Base-by-base conservation (phyloP, 2,888 invertebrate genomes). In the Hipparchia semele region DNA sequence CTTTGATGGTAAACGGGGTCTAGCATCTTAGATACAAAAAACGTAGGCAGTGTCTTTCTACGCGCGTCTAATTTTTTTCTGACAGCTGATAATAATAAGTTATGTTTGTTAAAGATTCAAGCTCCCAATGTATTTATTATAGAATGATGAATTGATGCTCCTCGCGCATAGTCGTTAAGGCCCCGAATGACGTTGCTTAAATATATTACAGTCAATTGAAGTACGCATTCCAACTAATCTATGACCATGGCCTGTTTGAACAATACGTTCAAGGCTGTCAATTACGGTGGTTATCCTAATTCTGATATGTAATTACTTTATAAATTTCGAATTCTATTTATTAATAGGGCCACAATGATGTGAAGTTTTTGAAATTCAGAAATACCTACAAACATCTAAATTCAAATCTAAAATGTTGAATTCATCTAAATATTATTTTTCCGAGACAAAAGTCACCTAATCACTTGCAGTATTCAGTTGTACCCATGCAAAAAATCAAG, bases 191-290 rank as follows among this genome's bases (percentile, higher is more conserved):
- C 64, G 46, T 64, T 64, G 51, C 65, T 65, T 53, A 33, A 65
- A 65, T 53, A 65, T 12, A 65, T 51, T 65, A 65, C 65, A 65
- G 51, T 51, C 65, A 65, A 65, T 65, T 65, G 65, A 65, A 65
- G 23, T 51, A 33, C 65, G 65, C 65, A 53, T 65, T 65, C 65
- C 53, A 8, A 65, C 65, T 65, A 65, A 65, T 12, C 51, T 65
- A 53, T 65, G 65, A 12, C 65, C 65, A 33, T 53, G 65, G 51
- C 51, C 59, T 60, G 33, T 39, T 64, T 64, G 64, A 49, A 33
- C 23, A 53, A 33, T 65, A 65, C 53, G 3, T 3, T 53, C 23
- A 65, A 53, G 53, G 45, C 10, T 59, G 46, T 13, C 23, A 59
- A 23, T 23, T 23, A 23, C 58, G 56, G 6, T 56, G 67, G 54